phyloP scores from a whole-genome alignment of 2,113 vertebrate genomes.

The Chloebia gouldiae region DNA sequence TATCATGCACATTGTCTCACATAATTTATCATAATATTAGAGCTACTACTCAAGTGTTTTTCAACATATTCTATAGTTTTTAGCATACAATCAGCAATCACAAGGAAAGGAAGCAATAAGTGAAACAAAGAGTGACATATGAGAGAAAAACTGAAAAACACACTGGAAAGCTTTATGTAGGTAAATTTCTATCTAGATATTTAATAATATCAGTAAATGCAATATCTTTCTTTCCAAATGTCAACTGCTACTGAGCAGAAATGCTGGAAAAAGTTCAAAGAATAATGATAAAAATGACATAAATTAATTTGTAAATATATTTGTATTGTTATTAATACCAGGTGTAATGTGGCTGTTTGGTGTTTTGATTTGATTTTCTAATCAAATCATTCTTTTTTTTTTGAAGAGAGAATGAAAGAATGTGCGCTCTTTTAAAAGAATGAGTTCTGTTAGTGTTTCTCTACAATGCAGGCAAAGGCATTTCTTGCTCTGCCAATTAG shows the following conservation, averaged over 20 bases:
- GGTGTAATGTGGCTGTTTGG: fast-evolving
- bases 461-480: not conserved
- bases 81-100: not conserved
- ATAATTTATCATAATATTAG: not conserved
- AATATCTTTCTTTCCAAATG: not conserved
- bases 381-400: not conserved
- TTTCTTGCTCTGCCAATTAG: not conserved
- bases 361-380: not conserved
- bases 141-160: not conserved
- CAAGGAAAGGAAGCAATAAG: not conserved
- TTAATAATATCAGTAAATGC: not conserved
- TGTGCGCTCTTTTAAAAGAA: not conserved
- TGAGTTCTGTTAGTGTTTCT: not conserved
- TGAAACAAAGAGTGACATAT: not conserved
- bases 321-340: not conserved
- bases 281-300: not conserved
- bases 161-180: not conserved
- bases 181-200: not conserved
- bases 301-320: not conserved
- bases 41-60: not conserved
- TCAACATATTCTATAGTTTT: not conserved
- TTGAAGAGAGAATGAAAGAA: not conserved
- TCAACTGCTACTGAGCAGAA: not conserved
- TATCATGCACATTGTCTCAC: not conserved
- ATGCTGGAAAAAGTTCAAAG: not conserved